Percentiles rank a stretch among this genome's conserved stretches.
Evolutionary conservation across 2,888 invertebrate genomes (phyloP).

Genomic region (Ryuthela nishihirai): DNA sequence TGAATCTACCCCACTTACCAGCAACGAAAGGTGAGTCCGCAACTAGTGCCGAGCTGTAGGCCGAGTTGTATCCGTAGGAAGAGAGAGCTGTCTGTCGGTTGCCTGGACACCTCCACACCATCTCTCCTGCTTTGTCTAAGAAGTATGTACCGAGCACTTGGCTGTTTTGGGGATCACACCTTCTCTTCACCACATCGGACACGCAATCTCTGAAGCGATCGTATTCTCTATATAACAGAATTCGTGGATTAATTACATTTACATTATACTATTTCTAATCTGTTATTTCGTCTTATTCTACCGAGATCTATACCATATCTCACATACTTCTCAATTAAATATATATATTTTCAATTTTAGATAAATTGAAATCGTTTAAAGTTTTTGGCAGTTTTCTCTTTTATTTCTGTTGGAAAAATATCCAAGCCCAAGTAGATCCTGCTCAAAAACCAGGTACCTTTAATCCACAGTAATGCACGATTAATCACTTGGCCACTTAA

Average conservation of each 20-base stretch:
- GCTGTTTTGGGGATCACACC: constrained; percentile 14
- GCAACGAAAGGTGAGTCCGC: constrained; percentile 18
- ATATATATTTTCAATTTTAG: neutral
- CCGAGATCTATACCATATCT: neutral
- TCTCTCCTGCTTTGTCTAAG: constrained; percentile 25
- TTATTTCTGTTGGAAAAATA: too few species aligned
- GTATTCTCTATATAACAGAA: constrained; percentile 11
- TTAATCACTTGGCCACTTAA: too few species aligned
- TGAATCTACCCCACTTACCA: neutral
- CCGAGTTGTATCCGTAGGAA: too few species aligned
- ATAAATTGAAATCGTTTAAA: neutral
- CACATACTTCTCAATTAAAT: neutral
- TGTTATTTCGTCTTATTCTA: too few species aligned
- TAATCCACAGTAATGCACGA: too few species aligned
- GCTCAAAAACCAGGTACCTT: too few species aligned
- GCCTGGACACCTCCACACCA: constrained; percentile 31
- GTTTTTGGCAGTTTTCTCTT: neutral
- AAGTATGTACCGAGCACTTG: constrained; percentile 23
- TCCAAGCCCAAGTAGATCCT: too few species aligned
- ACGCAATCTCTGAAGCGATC: constrained; percentile 32
- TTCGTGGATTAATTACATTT: neutral
- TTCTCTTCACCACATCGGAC: constrained; percentile 17
- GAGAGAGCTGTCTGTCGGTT: neutral
- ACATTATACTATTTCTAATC: too few species aligned
- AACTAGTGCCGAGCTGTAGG: constrained; percentile 19